Conservation (phyloP, 2,113 vertebrate species). For the Columbina picui region DNA sequence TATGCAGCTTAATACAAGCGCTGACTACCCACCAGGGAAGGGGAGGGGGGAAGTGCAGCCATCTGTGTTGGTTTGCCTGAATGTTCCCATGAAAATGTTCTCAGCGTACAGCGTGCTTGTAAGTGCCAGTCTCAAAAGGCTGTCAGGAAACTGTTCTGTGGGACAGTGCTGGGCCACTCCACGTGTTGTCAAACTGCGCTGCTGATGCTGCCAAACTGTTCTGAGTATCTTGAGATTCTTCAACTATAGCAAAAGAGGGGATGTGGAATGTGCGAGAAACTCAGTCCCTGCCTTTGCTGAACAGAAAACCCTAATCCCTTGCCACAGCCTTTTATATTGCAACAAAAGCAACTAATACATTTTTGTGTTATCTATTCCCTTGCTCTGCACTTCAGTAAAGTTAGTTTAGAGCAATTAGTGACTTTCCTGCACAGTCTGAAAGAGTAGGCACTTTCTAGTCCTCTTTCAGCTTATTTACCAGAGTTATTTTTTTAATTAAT, state of each 20-base stretch:
- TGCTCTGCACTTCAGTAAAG: constrained; percentile 48
- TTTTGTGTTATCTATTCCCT: constrained; percentile 46
- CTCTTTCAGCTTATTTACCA: constrained; percentile 36
- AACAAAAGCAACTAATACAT: constrained; percentile 50
- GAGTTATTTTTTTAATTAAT: constrained; percentile 51
- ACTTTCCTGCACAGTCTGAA: constrained; percentile 14
- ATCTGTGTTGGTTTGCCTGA: constrained; percentile 35
- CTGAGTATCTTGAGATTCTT: constrained; percentile 26
- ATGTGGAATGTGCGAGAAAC: neutral
- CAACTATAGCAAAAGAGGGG: constrained; percentile 37
- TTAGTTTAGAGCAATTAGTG: constrained; percentile 17
- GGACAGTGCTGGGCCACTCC: constrained; percentile 6
- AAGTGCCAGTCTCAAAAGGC: constrained; percentile 35
- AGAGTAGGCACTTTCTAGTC: neutral
- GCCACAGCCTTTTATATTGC: neutral
- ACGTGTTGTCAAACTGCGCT: neutral
- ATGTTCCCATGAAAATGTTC: constrained; percentile 50
- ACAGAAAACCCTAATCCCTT: constrained; percentile 56
- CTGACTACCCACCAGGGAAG: constrained; percentile 16
- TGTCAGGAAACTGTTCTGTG: neutral
- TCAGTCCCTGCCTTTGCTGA: constrained; percentile 18
- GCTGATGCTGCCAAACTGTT: constrained; percentile 12
- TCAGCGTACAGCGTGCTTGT: neutral
- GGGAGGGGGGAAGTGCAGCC: neutral
- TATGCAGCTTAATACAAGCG: neutral